Percentiles rank a stretch among this genome's conserved stretches.
Conservation (phyloP, 2,113 vertebrate genomes). For the Barnardius zonarius region DNA sequence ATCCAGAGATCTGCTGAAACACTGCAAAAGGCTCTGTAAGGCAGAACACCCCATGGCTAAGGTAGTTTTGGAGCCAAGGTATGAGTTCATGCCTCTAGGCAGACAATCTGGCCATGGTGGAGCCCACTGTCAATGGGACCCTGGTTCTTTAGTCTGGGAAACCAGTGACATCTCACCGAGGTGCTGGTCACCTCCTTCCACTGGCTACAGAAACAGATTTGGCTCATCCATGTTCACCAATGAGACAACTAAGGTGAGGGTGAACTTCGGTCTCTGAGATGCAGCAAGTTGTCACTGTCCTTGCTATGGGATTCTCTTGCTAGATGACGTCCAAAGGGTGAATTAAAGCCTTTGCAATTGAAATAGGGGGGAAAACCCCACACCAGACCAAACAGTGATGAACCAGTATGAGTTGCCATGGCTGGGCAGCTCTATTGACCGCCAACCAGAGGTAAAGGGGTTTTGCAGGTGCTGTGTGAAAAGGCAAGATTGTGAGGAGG, state of each 20-base stretch:
- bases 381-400: background rate
- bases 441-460: background rate
- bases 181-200: background rate
- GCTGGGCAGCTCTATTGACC: background rate
- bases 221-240: background rate
- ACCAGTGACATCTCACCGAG: background rate
- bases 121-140: background rate
- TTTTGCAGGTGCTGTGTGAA: background rate
- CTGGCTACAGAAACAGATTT: background rate
- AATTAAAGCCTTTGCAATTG: background rate
- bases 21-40: background rate
- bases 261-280: background rate
- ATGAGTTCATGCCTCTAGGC: background rate
- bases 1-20: background rate
- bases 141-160: background rate
- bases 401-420: fast-evolving
- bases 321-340: background rate
- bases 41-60: background rate
- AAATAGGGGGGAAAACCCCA: background rate
- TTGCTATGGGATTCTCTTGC: background rate
- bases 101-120: background rate
- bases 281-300: background rate
- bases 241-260: background rate
- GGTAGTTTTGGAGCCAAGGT: background rate
- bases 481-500: background rate